These are phyloP conservation scores for Aspidoscelis tigris DNA, from an alignment of 2,113 vertebrate species.

Conservation along the genomic window DNA sequence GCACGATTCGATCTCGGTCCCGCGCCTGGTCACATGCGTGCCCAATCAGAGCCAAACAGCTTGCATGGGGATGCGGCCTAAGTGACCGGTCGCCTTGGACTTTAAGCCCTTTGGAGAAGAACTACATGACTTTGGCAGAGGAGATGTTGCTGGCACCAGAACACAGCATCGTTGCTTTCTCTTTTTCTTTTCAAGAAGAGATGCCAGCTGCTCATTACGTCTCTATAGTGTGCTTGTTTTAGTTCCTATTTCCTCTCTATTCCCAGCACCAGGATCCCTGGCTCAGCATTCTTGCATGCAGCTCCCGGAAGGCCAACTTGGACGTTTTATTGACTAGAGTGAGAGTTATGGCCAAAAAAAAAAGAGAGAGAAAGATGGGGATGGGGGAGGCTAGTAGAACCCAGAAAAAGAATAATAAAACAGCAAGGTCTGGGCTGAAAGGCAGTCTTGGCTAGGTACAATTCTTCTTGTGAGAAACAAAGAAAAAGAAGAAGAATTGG, in stretches of 20 bases:
- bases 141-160: background rate
- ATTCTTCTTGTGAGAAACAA: background rate
- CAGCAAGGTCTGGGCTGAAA: background rate
- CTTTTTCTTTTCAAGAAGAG: background rate
- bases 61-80: no score
- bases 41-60: no score
- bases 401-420: background rate
- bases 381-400: background rate
- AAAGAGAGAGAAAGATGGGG: background rate
- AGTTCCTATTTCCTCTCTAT: background rate
- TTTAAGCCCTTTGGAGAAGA: background rate
- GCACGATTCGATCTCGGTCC: no score
- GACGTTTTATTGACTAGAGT: background rate
- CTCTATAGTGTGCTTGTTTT: background rate
- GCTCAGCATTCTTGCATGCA: background rate
- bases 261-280: background rate
- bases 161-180: background rate
- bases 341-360: background rate
- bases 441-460: background rate
- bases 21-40: no score
- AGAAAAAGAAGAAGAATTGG: background rate
- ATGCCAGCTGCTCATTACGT: constrained; percentile 26
- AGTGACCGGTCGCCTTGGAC: background rate
- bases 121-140: background rate
- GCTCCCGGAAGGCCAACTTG: constrained; percentile 11